A percentile compares a stretch with the other conserved stretches of the same genome.
Conservation (phyloP, 2,113 vertebrate genomes). For the Cnemophilus loriae region DNA sequence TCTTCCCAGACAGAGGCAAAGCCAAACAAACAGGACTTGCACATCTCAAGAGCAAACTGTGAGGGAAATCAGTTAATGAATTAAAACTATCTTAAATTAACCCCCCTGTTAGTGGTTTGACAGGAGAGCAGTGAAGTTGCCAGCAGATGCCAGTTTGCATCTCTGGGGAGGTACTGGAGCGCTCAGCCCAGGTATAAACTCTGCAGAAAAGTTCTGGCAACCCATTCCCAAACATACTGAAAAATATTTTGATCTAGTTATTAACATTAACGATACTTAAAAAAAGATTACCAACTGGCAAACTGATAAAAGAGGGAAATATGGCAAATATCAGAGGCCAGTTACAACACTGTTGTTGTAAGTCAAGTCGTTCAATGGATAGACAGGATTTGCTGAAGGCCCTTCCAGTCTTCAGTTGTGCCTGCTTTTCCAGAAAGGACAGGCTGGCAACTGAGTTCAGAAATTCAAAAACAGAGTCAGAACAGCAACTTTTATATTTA, state of each 20-base stretch:
- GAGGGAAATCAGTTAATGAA: background rate
- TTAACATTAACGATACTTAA: fast-evolving
- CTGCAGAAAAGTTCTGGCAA: background rate
- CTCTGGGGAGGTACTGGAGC: background rate
- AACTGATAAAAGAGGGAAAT: background rate
- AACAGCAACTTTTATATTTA: background rate
- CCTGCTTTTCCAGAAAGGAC: background rate
- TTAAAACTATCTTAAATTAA: background rate
- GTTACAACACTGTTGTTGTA: fast-evolving
- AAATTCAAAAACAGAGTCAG: fast-evolving
- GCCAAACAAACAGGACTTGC: background rate
- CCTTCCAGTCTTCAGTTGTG: background rate
- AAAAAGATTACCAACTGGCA: background rate
- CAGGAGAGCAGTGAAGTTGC: background rate
- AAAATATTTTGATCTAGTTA: background rate
- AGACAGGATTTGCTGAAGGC: background rate
- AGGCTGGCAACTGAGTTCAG: background rate
- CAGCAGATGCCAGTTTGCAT: background rate
- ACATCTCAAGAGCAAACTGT: background rate
- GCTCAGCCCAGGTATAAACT: background rate
- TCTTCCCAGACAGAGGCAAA: background rate
- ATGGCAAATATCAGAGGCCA: fast-evolving
- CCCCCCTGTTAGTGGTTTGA: background rate
- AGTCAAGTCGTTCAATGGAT: background rate
- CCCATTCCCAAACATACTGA: background rate